Evolutionary conservation across 2,888 invertebrate genomes (phyloP), one percentile per base, ranked within the genome.

Genomic region (Cecidostiba fungosa): DNA sequence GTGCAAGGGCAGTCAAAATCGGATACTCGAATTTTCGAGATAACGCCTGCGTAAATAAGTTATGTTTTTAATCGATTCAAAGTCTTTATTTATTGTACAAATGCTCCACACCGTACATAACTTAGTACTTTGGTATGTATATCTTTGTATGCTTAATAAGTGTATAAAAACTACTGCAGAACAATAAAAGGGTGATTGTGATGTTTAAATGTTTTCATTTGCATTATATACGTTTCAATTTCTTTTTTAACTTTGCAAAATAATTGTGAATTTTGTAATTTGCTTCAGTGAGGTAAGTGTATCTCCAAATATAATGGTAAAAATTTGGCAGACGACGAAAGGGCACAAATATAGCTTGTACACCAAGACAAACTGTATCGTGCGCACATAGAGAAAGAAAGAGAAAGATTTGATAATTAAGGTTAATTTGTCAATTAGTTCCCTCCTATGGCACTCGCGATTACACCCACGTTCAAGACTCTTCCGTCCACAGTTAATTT

Each of bases 1-100:
- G 43, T 66, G 77, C 70, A 54, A 79, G 32, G 43, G 32, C 74
- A 66, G 59, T 70, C 70, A 50, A 14, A 39, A 23, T 77, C 36
- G 54, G 66, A 69, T 79, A 47, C 47, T 50, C 50, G 32, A 54
- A 79, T 84, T 14, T 0, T 26, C 14, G 23, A 62, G 26, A 50
- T 29, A 3, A 73, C 32, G 78, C 62, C 77, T 85, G 87, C 87
- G 89, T 87, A 87, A 88, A n/a, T n/a, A n/a, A 85, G 89, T 91
- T 91, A 87, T 87, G 89, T 91, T 91, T 90, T 19, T 87, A 88
- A 89, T 89, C 88, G 88, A 89, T 89, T 89, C 89, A 90, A 88
- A 91, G 89, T 90, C 87, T 91, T 91, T 91, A 91, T 91, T 91
- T 91, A 91, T 90, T 90, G 91, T 91, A 91, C 89, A 91, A 91